Evolutionary conservation across 2,888 invertebrate genomes (phyloP).

Genomic region (Mimachlamys varia): DNA sequence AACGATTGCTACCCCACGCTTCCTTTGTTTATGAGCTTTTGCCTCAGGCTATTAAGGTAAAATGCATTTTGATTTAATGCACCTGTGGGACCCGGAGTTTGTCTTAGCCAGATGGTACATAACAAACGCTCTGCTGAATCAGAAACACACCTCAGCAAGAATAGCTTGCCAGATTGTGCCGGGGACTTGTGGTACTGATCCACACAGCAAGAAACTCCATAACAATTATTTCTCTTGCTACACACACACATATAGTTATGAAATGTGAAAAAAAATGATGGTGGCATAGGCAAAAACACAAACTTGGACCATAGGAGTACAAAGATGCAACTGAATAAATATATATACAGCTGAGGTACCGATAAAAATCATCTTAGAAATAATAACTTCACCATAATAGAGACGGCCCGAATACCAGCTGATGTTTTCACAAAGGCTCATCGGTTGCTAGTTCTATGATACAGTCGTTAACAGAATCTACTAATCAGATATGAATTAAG

Average conservation of each 20-base stretch:
- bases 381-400: background rate
- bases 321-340: background rate
- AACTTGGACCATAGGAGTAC: background rate
- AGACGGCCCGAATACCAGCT: background rate
- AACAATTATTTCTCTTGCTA: background rate
- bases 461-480: background rate
- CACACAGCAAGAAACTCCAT: background rate
- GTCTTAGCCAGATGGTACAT: background rate
- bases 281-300: background rate
- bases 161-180: background rate
- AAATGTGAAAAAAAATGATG: background rate
- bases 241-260: background rate
- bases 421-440: background rate
- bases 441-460: background rate
- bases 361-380: background rate
- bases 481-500: background rate
- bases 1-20: background rate
- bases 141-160: background rate
- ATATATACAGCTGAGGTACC: background rate
- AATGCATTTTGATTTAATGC: slow-evolving; percentile 25
- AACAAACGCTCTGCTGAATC: background rate
- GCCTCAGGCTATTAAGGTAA: slow-evolving; percentile 29
- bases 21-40: background rate
- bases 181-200: background rate
- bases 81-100: background rate